Percentiles rank a stretch among this genome's conserved stretches.
Evolutionary conservation across 1,140 invertebrate genomes (phyloP).

Genomic region (Drosophila kanapiae): DNA sequence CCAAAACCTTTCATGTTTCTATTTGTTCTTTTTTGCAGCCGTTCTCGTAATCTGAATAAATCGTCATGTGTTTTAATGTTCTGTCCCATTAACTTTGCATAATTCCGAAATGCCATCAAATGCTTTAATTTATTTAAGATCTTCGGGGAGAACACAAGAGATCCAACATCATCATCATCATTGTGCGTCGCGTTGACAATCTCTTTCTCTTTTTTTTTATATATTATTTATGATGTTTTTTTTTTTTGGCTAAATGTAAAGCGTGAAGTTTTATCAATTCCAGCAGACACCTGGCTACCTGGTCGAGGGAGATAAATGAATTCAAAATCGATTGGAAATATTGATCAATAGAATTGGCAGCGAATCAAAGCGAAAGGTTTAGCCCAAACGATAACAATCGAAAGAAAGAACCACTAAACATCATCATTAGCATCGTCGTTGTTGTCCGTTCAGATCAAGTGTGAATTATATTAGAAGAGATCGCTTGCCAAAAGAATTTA

Average conservation of each 20-base stretch:
- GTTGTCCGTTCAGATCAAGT: constrained; percentile 28
- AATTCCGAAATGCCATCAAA: constrained; percentile 50
- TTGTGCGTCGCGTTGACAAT: constrained; percentile 47
- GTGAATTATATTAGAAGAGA: constrained; percentile 50
- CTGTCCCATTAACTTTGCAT: constrained; percentile 57
- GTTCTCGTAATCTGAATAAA: constrained; percentile 30
- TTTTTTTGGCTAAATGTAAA: constrained; percentile 19
- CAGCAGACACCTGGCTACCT: constrained; percentile 45
- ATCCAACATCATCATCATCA: constrained; percentile 24
- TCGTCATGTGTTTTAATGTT: constrained; percentile 32
- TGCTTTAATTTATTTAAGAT: constrained; percentile 55
- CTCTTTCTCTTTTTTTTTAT: constrained; percentile 48
- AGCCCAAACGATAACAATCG: constrained; percentile 11
- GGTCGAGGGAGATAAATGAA: constrained; percentile 33
- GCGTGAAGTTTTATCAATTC: constrained; percentile 53
- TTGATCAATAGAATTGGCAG: constrained; percentile 60
- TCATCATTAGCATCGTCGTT: constrained; percentile 39
- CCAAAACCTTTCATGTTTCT: not conserved
- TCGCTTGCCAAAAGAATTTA: constrained; percentile 49
- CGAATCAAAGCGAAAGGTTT: constrained; percentile 26
- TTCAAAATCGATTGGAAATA: constrained; percentile 53
- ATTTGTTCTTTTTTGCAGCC: too few species aligned
- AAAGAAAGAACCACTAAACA: constrained; percentile 35
- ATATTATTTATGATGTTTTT: constrained; percentile 10
- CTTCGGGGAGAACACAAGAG: constrained; percentile 17